Conservation (phyloP, 2,113 vertebrate species). For the Onychostoma macrolepis region DNA sequence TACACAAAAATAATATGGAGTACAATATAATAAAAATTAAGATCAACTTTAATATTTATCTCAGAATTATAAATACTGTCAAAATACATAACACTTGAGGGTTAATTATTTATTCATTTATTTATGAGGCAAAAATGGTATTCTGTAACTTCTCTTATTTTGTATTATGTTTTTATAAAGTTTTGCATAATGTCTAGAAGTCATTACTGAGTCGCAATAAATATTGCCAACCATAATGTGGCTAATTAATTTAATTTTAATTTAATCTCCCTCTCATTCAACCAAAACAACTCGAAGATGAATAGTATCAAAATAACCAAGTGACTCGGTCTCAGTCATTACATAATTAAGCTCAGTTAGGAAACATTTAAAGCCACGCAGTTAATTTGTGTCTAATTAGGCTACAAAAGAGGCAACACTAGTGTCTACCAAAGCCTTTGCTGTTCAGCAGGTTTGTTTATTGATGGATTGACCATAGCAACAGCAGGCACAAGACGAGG, state of each 20-base stretch:
- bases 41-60: too few relatives aligned
- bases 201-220: not conserved
- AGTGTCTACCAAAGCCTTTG: constrained; percentile 28
- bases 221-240: not conserved
- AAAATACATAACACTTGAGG: too few relatives aligned
- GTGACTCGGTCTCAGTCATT: too few relatives aligned
- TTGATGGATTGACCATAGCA: constrained; percentile 24
- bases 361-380: not conserved
- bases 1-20: too few relatives aligned
- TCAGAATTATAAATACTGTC: too few relatives aligned
- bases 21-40: too few relatives aligned
- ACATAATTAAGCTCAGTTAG: not conserved
- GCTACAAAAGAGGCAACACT: constrained; percentile 3
- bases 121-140: not conserved
- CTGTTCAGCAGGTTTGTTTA: not conserved
- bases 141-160: not conserved
- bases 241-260: not conserved
- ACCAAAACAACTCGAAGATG: not conserved
- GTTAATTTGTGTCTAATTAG: not conserved
- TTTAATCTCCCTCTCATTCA: not conserved
- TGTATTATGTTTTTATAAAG: not conserved
- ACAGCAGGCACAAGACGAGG: not conserved
- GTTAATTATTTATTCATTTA: too few relatives aligned
- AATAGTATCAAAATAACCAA: not conserved
- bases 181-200: not conserved